Evolutionary conservation across 2,797 vertebrate species (phyloP).

Genomic region (Falco columbarius): DNA sequence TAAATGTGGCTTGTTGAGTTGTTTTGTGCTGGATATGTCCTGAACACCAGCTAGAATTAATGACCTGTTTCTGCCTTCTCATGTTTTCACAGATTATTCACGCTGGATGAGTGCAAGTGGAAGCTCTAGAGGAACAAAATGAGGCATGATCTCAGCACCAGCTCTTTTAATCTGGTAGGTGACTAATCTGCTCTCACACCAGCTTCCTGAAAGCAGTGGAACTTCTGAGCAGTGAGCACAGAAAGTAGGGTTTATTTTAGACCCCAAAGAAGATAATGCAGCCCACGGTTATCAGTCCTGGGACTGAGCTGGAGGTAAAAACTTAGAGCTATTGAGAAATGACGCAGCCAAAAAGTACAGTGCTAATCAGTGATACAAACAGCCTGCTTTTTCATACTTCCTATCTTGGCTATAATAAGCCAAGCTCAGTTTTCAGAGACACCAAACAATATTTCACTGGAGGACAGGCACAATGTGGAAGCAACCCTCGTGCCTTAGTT

Average conservation of each 20-base stretch:
- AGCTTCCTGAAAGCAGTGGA: constrained; percentile 2
- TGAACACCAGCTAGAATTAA: background rate
- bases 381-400: background rate
- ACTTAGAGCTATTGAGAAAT: background rate
- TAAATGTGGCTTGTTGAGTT: background rate
- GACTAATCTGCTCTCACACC: background rate
- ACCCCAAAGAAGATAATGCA: background rate
- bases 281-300: background rate
- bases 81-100: background rate
- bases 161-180: background rate
- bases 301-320: background rate
- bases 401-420: background rate
- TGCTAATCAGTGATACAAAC: background rate
- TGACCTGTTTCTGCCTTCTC: background rate
- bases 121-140: background rate
- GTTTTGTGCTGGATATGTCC: background rate
- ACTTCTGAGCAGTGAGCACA: background rate
- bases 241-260: background rate
- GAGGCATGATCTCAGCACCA: background rate
- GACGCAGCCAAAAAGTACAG: background rate
- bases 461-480: background rate
- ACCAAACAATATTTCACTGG: background rate
- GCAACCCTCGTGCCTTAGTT: background rate
- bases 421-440: background rate
- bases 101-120: background rate